phyloP scores from a whole-genome alignment of 1,140 invertebrate species.

The Harpegnathos saltator region DNA sequence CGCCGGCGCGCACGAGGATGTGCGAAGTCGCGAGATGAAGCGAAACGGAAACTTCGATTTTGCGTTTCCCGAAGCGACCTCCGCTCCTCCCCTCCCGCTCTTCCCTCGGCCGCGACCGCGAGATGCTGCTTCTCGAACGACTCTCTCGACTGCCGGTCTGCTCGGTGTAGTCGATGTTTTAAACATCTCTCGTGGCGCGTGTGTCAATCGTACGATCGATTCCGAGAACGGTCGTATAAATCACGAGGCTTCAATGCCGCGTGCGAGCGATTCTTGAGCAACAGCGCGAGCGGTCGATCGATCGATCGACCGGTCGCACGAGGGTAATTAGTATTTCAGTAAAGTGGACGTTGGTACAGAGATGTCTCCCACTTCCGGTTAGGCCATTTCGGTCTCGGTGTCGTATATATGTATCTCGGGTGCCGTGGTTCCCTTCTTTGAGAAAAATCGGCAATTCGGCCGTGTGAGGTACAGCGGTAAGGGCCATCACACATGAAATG shows the following conservation, averaged over 20 bases:
- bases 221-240: conserved; percentile 1
- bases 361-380: no score
- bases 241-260: neutral
- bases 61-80: neutral
- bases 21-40: conserved; percentile 1
- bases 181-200: neutral
- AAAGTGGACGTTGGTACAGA: neutral
- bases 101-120: no score
- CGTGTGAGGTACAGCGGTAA: no score
- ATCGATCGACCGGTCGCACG: neutral
- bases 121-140: neutral
- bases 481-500: no score
- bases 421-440: no score
- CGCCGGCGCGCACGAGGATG: neutral
- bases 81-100: neutral
- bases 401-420: no score
- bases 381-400: no score
- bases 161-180: neutral
- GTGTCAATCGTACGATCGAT: neutral
- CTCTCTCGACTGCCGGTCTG: neutral
- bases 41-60: neutral
- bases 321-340: neutral
- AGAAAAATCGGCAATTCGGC: no score
- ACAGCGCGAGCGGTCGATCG: no score
- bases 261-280: conserved; percentile 1